phyloP scores from a whole-genome alignment of 2,113 vertebrate genomes.

The Mellivora capensis region DNA sequence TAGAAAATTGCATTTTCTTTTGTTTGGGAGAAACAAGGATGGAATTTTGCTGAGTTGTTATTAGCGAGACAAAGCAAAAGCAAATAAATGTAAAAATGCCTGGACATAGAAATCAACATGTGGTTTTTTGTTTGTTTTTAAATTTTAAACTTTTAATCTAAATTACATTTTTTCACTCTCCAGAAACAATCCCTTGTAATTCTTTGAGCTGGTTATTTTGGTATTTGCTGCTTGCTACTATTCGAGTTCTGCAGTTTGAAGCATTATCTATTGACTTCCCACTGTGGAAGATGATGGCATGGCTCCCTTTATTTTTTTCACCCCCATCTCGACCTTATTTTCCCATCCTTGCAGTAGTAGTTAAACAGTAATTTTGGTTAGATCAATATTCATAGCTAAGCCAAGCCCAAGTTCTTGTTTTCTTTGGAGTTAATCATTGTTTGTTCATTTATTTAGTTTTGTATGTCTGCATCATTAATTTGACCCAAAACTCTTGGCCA shows the following conservation, averaged over 20 bases:
- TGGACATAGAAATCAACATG: not conserved
- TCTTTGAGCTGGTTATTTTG: not conserved
- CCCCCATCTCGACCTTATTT: not conserved
- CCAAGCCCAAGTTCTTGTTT: slow-evolving; percentile 21
- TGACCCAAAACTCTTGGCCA: not conserved
- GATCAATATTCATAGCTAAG: not conserved
- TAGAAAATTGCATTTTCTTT: slow-evolving; percentile 39
- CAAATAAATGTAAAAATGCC: not conserved
- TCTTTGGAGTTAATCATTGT: not conserved
- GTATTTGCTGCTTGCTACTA: not conserved
- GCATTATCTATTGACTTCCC: not conserved
- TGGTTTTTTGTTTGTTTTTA: not conserved
- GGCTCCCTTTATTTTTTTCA: not conserved
- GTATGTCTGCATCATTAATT: not conserved
- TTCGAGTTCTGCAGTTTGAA: not conserved
- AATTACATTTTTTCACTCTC: not conserved
- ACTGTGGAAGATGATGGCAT: not conserved
- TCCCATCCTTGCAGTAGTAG: not conserved
- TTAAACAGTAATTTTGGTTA: not conserved
- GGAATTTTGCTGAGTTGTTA: not conserved
- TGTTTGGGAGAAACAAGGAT: not conserved
- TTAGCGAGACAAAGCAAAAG: not conserved
- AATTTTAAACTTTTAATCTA: not conserved
- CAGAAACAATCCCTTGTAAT: not conserved
- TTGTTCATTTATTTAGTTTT: not conserved